A percentile compares a stretch with the other conserved stretches of the same genome.
Evolutionary conservation across 2,113 vertebrate species (phyloP).

Genomic region (Phylloscopus whistleri): DNA sequence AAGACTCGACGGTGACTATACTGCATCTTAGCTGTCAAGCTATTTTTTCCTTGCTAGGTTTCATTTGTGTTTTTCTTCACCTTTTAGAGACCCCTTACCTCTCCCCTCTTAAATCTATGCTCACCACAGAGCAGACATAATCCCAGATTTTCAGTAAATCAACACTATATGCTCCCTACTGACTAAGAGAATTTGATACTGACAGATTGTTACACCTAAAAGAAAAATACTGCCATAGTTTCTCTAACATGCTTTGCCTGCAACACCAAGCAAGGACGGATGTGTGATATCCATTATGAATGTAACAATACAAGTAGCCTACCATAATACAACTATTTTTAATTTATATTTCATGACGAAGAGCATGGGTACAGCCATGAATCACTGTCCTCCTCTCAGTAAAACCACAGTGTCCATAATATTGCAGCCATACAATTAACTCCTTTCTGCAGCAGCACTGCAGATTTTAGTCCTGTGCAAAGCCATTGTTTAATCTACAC

Average conservation of each 20-base stretch:
- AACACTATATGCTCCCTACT: conserved; percentile 82
- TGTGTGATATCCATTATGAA: conserved; percentile 71
- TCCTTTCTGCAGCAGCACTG: conserved; percentile 21
- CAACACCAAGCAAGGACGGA: conserved; percentile 33
- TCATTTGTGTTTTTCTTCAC: conserved; percentile 82
- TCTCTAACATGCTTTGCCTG: conserved; percentile 67
- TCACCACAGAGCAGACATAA: conserved; percentile 81
- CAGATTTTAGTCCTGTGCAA: conserved; percentile 30
- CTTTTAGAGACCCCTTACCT: conserved; percentile 79
- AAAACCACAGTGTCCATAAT: conserved; percentile 14
- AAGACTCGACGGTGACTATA: conserved; percentile 53
- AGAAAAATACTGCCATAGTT: conserved; percentile 78
- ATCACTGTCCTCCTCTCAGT: conserved; percentile 45
- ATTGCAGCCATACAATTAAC: conserved; percentile 49
- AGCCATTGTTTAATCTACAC: conserved; percentile 47
- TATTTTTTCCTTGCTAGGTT: conserved; percentile 75
- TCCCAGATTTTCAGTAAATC: conserved; percentile 86
- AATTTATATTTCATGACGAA: conserved; percentile 56
- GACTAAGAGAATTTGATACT: conserved; percentile 83
- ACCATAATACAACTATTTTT: conserved; percentile 55
- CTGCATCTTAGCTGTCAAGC: conserved; percentile 76
- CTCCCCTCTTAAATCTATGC: conserved; percentile 80
- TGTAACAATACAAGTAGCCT: conserved; percentile 57
- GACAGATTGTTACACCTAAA: conserved; percentile 82
- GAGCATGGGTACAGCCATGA: conserved; percentile 38